Conservation (phyloP, 1,140 invertebrate species). For the Melipona quadrifasciata region DNA sequence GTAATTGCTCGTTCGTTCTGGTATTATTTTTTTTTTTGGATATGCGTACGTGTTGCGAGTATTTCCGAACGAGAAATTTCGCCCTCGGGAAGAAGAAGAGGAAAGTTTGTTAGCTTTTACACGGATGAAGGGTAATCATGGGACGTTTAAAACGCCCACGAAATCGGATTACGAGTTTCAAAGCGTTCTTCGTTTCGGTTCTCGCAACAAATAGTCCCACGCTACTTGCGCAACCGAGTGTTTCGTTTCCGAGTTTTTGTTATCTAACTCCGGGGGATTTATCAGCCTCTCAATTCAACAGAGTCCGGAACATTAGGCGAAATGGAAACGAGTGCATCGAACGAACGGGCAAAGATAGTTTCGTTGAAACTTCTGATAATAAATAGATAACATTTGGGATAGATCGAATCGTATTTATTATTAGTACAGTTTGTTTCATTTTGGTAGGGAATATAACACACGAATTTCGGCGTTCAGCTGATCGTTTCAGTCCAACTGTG, state of each 20-base stretch:
- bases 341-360: background rate
- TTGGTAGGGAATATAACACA: too few relatives aligned
- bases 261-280: background rate
- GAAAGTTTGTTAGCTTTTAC: background rate
- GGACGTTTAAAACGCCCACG: conserved; percentile 1
- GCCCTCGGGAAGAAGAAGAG: background rate
- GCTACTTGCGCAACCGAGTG: conserved; percentile 1
- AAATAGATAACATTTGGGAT: background rate
- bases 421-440: too few relatives aligned
- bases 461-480: background rate
- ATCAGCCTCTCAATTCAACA: too few relatives aligned
- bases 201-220: conserved; percentile 15
- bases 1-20: background rate
- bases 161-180: conserved; percentile 29
- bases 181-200: background rate
- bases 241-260: background rate
- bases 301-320: background rate
- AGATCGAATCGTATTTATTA: background rate
- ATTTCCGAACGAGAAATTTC: background rate
- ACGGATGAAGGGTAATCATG: background rate
- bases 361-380: background rate
- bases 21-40: background rate
- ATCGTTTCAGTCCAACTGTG: background rate
- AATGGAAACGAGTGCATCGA: background rate
- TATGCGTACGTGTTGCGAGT: background rate